Base-by-base conservation (phyloP, 2,113 vertebrate genomes). In the Cebus imitator region DNA sequence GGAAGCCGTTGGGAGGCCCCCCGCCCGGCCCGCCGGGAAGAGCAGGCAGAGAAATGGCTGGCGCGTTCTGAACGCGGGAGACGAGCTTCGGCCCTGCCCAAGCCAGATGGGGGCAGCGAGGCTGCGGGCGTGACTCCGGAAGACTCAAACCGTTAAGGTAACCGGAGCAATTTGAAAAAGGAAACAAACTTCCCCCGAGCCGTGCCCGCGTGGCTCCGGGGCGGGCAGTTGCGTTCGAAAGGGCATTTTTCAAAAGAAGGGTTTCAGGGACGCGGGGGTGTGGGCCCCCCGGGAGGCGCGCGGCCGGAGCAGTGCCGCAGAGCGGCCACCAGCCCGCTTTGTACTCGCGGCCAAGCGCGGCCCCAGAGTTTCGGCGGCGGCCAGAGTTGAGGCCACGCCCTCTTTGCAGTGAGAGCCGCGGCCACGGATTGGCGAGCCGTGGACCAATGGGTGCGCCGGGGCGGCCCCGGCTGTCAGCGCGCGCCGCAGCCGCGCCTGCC, bases 401-500 rank as follows among this genome's bases (percentile, higher is more conserved):
- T 97, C 98, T 98, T 98, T 98, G 98, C 98, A 92, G 98, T 25
- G 86, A 61, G 93, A 95, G 78, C 86, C 27, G 75, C 88, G 55
- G 86, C 72, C 94, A 7, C 82, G 85, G 96, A 98, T 98, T 82
- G 96, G 78, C 78, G 91, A 85, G 7, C 75, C 78, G 45, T 61
- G 75, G 90, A 23, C 98, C 98, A 98, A 98, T 93, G 93, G 93
- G 50, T 52, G 81, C 80, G 23, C 81, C 10, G 94, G 97, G 90
- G 95, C 93, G 90, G 96, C 75, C 97, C 84, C 87, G 95, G 86
- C 98, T 98, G 98, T 98, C 98, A 98, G 98, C 97, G 96, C 95
- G 98, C 97, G 98, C 97, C 89, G 73, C 81, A 95, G 92, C 90
- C 64, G 85, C 45, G 78, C 95, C 16, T 61, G 87, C 64, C 7